phyloP scores from a whole-genome alignment of 2,888 invertebrate genomes.

The Oxycera nigricornis region DNA sequence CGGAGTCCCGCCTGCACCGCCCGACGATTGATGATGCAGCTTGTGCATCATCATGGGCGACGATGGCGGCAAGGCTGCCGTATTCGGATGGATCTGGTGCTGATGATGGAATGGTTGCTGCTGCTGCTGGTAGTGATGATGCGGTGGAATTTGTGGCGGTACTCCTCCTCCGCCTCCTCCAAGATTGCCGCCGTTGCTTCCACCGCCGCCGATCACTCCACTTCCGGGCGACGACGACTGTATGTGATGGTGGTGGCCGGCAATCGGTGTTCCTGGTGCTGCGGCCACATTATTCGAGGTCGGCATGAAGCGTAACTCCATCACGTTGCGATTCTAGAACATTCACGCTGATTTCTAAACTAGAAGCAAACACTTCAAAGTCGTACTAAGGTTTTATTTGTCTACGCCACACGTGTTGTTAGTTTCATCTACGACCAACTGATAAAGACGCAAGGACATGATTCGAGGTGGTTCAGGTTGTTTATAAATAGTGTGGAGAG shows the following conservation, averaged over 20 bases:
- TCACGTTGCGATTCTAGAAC: conserved; percentile 62
- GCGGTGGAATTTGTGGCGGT: conserved; percentile 47
- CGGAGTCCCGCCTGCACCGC: neutral
- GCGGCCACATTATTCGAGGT: conserved; percentile 52
- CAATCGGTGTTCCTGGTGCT: conserved; percentile 47
- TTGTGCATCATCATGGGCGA: conserved; percentile 54
- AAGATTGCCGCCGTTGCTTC: neutral
- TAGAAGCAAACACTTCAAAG: conserved; percentile 52
- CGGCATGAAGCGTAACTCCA: conserved; percentile 61
- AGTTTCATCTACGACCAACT: conserved; percentile 13
- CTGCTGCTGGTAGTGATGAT: conserved; percentile 50
- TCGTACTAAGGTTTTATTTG: conserved; percentile 50
- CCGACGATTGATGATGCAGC: conserved; percentile 31
- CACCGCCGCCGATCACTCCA: neutral
- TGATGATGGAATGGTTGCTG: conserved; percentile 46
- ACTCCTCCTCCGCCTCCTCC: neutral
- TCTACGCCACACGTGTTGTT: conserved; percentile 45
- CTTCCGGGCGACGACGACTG: conserved; percentile 41
- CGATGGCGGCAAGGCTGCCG: conserved; percentile 54
- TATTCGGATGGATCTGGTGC: conserved; percentile 47
- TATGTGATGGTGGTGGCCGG: conserved; percentile 53
- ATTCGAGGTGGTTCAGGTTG: too few species aligned
- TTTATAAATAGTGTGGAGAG: too few species aligned
- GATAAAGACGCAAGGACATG: too few species aligned
- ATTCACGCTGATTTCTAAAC: conserved; percentile 58